Base-by-base conservation (phyloP, 2,888 invertebrate species). In the Tachystola acroxantha region DNA sequence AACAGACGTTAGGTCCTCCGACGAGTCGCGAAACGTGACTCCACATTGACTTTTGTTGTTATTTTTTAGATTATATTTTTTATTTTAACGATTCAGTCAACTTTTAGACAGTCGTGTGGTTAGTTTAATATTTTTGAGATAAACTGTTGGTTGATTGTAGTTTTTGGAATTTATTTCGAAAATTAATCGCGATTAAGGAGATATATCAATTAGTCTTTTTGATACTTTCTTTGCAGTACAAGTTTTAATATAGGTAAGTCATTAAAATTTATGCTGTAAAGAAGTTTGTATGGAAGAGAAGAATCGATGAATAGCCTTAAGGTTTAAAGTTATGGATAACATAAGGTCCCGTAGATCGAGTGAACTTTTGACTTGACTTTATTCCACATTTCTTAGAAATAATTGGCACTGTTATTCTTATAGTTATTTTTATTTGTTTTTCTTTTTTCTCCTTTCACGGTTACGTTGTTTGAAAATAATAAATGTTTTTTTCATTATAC, bases 401-500 rank as follows among this genome's bases (percentile, higher is more conserved):
- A 73, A 79, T 85, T 75, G 81, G 82, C 84, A 80, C 79, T 85
- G 84, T 84, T 85, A 73, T 78, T 72, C 65, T 72, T 70, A 63
- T 79, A 71, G 68, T 76, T 78, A 72, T 68, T 75, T 67, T 67
- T 70, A 53, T 61, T 73, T 72, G 62, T 64, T 77, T 74, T 73
- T 7, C n/a, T 54, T 56, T 67, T 73, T 68, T 66, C 60, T 71
- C 69, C 64, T 63, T 58, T 58, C 61, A 61, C 56, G 62, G 68
- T n/a, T n/a, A 67, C 74, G 73, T 81, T 84, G 71, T 80, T 75
- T 50, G 65, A 72, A 73, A 57, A 57, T 71, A 70, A 78, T 80
- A 81, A 84, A 75, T 62, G 73, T 78, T 82, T 76, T 77, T 67
- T 68, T 66, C 57, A 72, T 74, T 73, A 74, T 64, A 59, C 52